Percentiles rank a stretch among this genome's conserved stretches.
Conservation (phyloP, 2,113 vertebrate species). For the Echinops telfairi region DNA sequence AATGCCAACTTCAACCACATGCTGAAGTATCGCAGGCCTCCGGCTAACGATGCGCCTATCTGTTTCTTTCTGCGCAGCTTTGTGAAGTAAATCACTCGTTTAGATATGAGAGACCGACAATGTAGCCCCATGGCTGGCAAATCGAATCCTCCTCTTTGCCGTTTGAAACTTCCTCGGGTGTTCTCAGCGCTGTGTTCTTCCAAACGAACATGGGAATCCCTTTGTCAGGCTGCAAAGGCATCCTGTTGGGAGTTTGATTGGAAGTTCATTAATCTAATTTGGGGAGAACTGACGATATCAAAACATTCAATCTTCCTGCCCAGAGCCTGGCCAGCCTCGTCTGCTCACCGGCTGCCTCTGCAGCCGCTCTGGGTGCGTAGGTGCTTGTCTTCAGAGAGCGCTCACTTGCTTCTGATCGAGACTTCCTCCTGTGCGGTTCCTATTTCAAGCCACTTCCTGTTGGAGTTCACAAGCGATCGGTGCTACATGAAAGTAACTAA, state of each 20-base stretch:
- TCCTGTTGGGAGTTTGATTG: constrained; percentile 1
- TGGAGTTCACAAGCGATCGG: background rate
- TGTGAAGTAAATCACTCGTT: background rate
- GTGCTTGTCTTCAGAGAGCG: background rate
- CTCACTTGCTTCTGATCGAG: background rate
- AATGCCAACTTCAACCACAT: background rate
- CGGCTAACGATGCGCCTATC: too few species aligned
- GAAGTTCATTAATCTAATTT: constrained; percentile 54
- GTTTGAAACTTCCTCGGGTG: background rate
- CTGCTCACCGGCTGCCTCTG: background rate
- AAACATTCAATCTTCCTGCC: background rate
- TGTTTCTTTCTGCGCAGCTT: background rate
- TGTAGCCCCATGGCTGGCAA: background rate
- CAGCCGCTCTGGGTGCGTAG: background rate
- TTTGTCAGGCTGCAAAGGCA: background rate
- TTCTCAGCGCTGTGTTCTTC: background rate
- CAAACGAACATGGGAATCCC: background rate
- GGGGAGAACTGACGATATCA: background rate
- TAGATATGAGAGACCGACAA: background rate
- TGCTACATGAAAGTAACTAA: constrained; percentile 8
- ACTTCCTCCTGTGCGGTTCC: background rate
- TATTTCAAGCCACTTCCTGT: background rate
- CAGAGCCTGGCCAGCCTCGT: background rate
- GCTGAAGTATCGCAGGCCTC: background rate
- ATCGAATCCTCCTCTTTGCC: background rate